Conservation (phyloP, 2,888 invertebrate genomes). For the Archaeoteleia sp. region DNA sequence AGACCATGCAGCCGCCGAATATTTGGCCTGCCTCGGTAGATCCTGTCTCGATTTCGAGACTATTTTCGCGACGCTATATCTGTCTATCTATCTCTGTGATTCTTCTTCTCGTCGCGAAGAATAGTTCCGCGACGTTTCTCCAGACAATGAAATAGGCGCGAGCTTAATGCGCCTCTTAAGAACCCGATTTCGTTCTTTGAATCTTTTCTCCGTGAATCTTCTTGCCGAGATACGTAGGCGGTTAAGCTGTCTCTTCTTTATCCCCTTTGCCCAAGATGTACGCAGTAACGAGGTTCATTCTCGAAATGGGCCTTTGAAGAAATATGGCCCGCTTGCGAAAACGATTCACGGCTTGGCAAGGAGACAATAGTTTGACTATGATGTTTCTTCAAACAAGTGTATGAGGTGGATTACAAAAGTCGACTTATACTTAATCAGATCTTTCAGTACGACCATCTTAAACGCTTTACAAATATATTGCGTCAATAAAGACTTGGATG, state of each 20-base stretch:
- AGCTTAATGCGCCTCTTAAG: constrained; percentile 10
- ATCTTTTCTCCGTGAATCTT: constrained; percentile 11
- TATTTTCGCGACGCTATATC: constrained; percentile 2
- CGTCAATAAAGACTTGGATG: too few species aligned
- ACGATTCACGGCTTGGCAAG: constrained; percentile 11
- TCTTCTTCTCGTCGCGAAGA: constrained; percentile 1
- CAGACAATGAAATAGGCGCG: constrained; percentile 14
- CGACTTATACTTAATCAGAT: too few species aligned
- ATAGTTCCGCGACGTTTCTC: constrained; percentile 3
- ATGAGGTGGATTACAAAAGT: too few species aligned
- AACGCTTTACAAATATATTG: too few species aligned
- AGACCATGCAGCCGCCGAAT: background rate
- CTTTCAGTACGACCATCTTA: too few species aligned
- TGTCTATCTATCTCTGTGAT: background rate
- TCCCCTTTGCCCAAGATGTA: constrained; percentile 1
- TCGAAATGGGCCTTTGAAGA: constrained; percentile 11
- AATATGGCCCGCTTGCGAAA: background rate
- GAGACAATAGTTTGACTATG: constrained; percentile 2
- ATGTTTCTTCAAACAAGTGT: too few species aligned
- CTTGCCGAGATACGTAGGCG: constrained; percentile 1
- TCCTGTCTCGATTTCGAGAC: constrained; percentile 2
- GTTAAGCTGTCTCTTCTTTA: constrained; percentile 1
- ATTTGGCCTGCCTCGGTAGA: constrained; percentile 1
- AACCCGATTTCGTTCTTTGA: constrained; percentile 3
- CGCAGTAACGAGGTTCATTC: constrained; percentile 10